Percentiles rank a stretch among this genome's conserved stretches.
These are phyloP conservation scores for Steinernema hermaphroditum DNA, from an alignment of 2,888 invertebrate species.

Conservation along the genomic window DNA sequence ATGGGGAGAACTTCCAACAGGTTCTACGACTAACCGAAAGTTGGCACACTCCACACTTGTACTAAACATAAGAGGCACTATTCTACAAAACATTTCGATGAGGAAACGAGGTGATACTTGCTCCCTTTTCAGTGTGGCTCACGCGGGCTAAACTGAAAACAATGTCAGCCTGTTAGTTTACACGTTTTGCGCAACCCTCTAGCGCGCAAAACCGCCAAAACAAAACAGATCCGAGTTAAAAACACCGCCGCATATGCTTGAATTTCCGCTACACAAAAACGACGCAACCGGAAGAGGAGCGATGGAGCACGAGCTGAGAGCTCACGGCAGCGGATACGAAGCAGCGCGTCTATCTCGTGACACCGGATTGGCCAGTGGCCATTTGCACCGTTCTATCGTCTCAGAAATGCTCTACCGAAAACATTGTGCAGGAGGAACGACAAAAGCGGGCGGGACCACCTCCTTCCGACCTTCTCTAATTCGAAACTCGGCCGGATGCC, in stretches of 20 bases:
- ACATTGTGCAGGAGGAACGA: not conserved
- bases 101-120: not conserved
- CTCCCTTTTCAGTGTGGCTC: too few species aligned
- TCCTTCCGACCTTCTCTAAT: too few species aligned
- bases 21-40: constrained; percentile 13
- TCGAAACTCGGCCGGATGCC: too few species aligned
- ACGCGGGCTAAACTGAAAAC: too few species aligned
- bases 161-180: too few species aligned
- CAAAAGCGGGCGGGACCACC: too few species aligned
- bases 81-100: not conserved
- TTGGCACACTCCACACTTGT: constrained; percentile 6
- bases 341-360: not conserved
- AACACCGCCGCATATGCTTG: constrained; percentile 7
- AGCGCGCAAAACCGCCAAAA: not conserved
- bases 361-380: not conserved
- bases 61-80: not conserved
- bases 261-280: not conserved
- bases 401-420: too few species aligned
- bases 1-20: constrained; percentile 17
- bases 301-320: not conserved
- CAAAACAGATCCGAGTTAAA: constrained; percentile 3
- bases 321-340: not conserved
- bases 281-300: not conserved
- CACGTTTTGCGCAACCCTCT: not conserved
- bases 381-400: constrained; percentile 18